Percentiles rank a stretch among this genome's conserved stretches.
These are phyloP conservation scores for Ceratina australensis DNA, from an alignment of 1,140 invertebrate species.

Conservation along the genomic window DNA sequence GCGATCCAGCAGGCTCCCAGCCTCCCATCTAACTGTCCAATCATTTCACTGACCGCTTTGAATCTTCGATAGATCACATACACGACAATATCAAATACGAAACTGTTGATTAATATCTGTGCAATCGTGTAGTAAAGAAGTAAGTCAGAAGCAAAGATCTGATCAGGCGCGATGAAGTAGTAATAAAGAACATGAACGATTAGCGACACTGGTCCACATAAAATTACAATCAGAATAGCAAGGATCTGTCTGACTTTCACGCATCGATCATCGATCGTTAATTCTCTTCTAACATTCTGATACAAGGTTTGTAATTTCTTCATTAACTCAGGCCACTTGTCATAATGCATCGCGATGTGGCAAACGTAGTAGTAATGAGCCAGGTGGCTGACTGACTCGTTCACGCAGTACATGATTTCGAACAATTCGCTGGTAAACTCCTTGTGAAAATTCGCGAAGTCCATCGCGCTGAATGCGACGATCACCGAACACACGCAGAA, in stretches of 20 bases:
- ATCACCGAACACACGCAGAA: conserved; percentile 63
- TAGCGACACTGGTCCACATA: conserved; percentile 56
- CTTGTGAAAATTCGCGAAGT: conserved; percentile 63
- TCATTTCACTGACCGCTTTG: conserved; percentile 54
- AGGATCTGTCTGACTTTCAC: conserved; percentile 53
- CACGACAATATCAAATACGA: conserved; percentile 61
- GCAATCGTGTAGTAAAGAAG: conserved; percentile 67
- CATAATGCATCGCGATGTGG: conserved; percentile 57
- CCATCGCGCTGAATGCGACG: conserved; percentile 63
- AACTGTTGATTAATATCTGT: conserved; percentile 64
- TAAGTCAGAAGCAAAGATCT: conserved; percentile 67
- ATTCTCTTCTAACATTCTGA: conserved; percentile 51
- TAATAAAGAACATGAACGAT: conserved; percentile 63
- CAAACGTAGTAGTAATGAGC: conserved; percentile 68
- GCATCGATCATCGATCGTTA: conserved; percentile 32
- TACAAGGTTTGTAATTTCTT: conserved; percentile 55
- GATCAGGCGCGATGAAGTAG: conserved; percentile 56
- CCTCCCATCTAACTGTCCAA: conserved; percentile 42
- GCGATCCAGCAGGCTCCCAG: conserved; percentile 40
- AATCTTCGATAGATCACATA: conserved; percentile 58
- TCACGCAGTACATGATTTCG: conserved; percentile 69
- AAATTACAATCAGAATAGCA: conserved; percentile 30
- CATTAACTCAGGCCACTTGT: conserved; percentile 65
- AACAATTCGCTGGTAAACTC: conserved; percentile 67
- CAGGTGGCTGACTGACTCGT: conserved; percentile 63